Percentiles rank a stretch among this genome's conserved stretches.
These are phyloP conservation scores for Streptopelia turtur DNA, from an alignment of 2,797 vertebrate species.

Conservation along the genomic window DNA sequence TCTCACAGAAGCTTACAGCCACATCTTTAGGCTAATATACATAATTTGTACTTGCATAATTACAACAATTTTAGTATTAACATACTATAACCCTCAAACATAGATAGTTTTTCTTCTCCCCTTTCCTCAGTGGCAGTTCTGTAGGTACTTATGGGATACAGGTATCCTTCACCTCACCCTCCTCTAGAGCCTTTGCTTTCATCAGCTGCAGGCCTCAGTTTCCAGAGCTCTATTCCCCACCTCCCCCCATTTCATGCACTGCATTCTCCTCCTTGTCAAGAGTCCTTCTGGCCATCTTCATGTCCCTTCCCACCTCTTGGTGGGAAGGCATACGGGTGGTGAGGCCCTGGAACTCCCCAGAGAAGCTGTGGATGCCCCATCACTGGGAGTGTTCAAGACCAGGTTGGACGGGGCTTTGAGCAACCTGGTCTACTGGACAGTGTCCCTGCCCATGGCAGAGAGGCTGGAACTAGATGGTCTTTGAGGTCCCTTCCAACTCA, in stretches of 20 bases:
- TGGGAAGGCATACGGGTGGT: too few relatives aligned
- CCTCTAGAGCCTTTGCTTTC: not conserved
- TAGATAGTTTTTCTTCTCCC: not conserved
- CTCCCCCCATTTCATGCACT: not conserved
- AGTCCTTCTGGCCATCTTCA: not conserved
- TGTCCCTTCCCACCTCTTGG: not conserved
- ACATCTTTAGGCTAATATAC: not conserved
- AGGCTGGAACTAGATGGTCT: too few relatives aligned
- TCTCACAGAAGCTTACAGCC: not conserved
- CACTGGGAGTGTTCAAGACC: too few relatives aligned
- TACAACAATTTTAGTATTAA: not conserved
- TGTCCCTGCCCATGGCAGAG: too few relatives aligned
- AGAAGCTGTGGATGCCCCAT: too few relatives aligned
- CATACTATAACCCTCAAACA: not conserved
- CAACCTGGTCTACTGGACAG: too few relatives aligned
- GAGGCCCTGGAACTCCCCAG: too few relatives aligned
- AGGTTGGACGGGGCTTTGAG: too few relatives aligned
- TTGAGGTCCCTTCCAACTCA: too few relatives aligned
- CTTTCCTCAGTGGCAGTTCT: not conserved
- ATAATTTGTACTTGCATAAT: not conserved
- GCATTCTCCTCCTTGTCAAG: not conserved
- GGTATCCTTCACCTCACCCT: not conserved
- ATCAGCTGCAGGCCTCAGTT: not conserved
- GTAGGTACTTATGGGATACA: not conserved
- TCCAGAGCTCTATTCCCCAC: not conserved